Evolutionary conservation across 2,797 vertebrate genomes (phyloP).

Genomic region (Premnoplex brunnescens): DNA sequence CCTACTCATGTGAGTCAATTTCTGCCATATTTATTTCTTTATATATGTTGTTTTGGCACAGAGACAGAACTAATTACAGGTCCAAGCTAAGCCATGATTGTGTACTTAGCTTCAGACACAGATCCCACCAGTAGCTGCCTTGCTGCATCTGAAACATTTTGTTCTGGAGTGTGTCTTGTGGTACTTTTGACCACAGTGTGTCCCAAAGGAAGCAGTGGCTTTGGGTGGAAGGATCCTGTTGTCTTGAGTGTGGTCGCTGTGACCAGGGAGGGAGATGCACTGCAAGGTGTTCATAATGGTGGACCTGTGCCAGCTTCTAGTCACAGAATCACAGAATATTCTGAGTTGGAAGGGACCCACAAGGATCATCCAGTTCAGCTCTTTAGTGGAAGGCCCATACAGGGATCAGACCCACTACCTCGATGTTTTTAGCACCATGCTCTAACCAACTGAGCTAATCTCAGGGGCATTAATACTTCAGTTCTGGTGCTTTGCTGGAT

Average conservation of each 20-base stretch:
- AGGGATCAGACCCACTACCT: background rate
- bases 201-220: background rate
- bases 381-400: background rate
- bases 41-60: background rate
- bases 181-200: background rate
- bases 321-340: background rate
- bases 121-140: background rate
- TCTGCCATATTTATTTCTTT: background rate
- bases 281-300: fast-evolving
- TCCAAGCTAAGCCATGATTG: fast-evolving
- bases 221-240: background rate
- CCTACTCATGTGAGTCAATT: background rate
- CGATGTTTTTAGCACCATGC: background rate
- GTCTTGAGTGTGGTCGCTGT: background rate
- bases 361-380: background rate
- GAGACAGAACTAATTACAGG: background rate
- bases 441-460: background rate
- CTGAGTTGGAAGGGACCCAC: background rate
- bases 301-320: background rate
- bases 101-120: background rate
- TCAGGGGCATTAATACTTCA: background rate
- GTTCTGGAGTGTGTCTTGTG: background rate
- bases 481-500: background rate
- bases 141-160: background rate
- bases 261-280: background rate